A percentile compares a stretch with the other conserved stretches of the same genome.
phyloP scores from a whole-genome alignment of 2,113 vertebrate species.

The Columba livia region DNA sequence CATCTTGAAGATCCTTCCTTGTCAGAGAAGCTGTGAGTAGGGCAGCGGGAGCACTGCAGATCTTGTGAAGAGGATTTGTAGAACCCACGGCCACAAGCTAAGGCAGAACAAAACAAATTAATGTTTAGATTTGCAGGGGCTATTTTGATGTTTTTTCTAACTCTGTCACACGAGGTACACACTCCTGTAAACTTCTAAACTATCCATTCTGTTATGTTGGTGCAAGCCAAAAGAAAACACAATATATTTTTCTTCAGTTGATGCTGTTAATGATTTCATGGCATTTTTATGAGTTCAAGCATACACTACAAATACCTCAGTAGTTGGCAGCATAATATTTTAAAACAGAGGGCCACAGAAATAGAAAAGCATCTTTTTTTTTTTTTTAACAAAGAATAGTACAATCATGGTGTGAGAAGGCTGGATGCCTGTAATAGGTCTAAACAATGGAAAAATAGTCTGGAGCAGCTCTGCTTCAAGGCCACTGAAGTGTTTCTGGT shows the following conservation, averaged over 20 bases:
- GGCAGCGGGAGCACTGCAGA: conserved; percentile 95
- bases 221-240: neutral
- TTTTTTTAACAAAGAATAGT: neutral
- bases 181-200: neutral
- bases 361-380: neutral
- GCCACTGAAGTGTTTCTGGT: neutral
- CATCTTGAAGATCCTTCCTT: conserved; percentile 94
- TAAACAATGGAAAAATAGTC: neutral
- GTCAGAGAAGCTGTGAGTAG: conserved; percentile 94
- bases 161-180: neutral
- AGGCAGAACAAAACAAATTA: conserved; percentile 30
- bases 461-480: neutral
- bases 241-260: neutral
- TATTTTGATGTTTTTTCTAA: neutral
- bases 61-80: conserved; percentile 99
- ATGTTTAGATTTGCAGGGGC: neutral
- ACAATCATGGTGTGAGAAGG: neutral
- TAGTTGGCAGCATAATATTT: neutral
- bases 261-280: neutral
- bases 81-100: conserved; percentile 95
- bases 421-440: neutral
- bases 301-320: neutral
- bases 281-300: neutral
- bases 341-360: neutral
- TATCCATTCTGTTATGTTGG: neutral